Base-by-base conservation (phyloP, 2,113 vertebrate genomes). In the Panthera leo region DNA sequence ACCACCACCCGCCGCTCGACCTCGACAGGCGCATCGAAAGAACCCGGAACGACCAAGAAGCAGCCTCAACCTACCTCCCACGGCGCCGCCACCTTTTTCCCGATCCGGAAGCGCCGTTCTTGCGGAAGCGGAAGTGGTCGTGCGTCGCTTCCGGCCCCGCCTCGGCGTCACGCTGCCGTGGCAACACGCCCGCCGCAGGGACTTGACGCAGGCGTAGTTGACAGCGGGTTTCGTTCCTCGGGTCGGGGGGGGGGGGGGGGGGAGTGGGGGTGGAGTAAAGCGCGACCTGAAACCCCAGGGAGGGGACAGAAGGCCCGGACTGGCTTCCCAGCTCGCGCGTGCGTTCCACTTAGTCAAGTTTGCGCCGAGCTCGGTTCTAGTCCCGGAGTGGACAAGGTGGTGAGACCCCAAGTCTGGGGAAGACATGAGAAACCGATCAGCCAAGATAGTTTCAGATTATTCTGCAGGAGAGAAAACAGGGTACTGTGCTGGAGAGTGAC, bases 181-280 rank as follows among this genome's bases (percentile, higher is more conserved):
- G 96, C 58, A 88, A 95, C 93, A 3, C 0, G 5, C 34, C 0
- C 0, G 70, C 51, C 0, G 2, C 27, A 1, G 15, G 3, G 48
- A 5, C 14, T 0, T 5, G 34, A 9, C 34, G 15, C 39, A 0
- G 11, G 79, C 68, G 45, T 3, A 12, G 45, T 68, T 14, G 29
- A 21, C 8, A 1, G 13, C 14, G 5, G 0, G 0, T 5, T 16
- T 83, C n/a, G 3, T 5, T 89, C 12, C 4, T 0, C 21, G 2
- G 7, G 15, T 2, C 12, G 15, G 27, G 0, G 9, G 31, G 51
- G 5, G 1, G 31, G 15, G 27, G 0, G 9, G 31, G 51, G 5
- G 1, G 31, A 0, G 19, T 2, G 13, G 34, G 31, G 8, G 9
- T 5, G 18, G n/a, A 29, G 9, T 5, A 1, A 55, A 36, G 18